These are phyloP conservation scores for Scaptomyza caliginosa DNA, from an alignment of 2,888 invertebrate species.

Conservation along the genomic window DNA sequence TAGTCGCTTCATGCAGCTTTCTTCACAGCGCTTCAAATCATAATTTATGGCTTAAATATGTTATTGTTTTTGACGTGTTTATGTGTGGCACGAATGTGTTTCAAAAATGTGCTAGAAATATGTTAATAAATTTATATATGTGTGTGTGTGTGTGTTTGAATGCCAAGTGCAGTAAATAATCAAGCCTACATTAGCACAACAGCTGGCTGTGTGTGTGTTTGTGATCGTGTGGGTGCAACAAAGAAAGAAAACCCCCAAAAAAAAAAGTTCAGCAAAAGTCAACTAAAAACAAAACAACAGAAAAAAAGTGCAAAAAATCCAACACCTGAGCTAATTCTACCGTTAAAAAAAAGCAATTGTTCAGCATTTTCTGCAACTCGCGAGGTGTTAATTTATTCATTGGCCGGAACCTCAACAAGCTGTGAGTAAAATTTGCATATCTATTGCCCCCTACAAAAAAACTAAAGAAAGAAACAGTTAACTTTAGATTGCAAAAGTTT, in stretches of 20 bases:
- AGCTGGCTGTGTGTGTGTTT: slow-evolving; percentile 11
- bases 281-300: no score
- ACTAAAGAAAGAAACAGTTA: slow-evolving; percentile 4
- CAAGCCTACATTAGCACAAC: slow-evolving; percentile 25
- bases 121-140: slow-evolving; percentile 38
- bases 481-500: background rate
- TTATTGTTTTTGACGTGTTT: slow-evolving; percentile 43
- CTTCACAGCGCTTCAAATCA: slow-evolving; percentile 38
- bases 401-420: slow-evolving; percentile 51
- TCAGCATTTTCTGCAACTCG: slow-evolving; percentile 24
- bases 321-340: slow-evolving; percentile 24
- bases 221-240: slow-evolving; percentile 4
- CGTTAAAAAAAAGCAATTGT: slow-evolving; percentile 34
- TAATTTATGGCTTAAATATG: slow-evolving; percentile 33
- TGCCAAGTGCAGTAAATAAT: slow-evolving; percentile 33
- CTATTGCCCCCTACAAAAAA: slow-evolving; percentile 10
- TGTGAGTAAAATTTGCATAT: slow-evolving; percentile 59
- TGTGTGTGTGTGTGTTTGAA: slow-evolving; percentile 43
- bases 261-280: slow-evolving; percentile 10
- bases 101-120: slow-evolving; percentile 53
- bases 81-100: slow-evolving; percentile 59
- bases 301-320: slow-evolving; percentile 24
- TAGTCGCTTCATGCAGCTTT: slow-evolving; percentile 48
- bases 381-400: slow-evolving; percentile 70
- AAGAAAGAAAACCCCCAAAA: background rate